Evolutionary conservation across 1,140 invertebrate species (phyloP), one percentile per base, ranked within the genome.

Genomic region (Camponotus floridanus): DNA sequence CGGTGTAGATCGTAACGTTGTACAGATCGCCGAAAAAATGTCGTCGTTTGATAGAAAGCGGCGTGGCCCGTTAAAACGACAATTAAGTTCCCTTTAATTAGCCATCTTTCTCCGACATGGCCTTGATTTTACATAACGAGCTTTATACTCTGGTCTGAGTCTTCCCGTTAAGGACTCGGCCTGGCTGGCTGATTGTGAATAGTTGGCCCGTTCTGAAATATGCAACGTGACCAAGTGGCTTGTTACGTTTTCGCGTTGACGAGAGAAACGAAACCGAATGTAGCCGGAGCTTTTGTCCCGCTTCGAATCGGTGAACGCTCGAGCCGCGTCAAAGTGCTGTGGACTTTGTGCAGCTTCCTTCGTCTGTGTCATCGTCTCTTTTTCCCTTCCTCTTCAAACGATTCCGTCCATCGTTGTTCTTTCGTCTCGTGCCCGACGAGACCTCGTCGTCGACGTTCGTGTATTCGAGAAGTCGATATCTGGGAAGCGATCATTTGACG

Each of bases 191-290:
- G 61, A 33, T 33, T 26, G 26, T 26, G 45, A 31, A 13, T 65
- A 36, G 61, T 51, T 80, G 45, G 78, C 57, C 36, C 33, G n/a
- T 68, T 90, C 42, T 79, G 74, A 91, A 91, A 91, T 92, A 92
- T 92, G 87, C 89, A 92, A 91, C 87, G 87, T 91, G 89, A 86
- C 85, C 87, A 92, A 92, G 91, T 91, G 86, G 80, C 91, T 92
- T 89, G 89, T 92, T 92, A 91, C 86, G 87, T 91, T 91, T 90
- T 79, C 85, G 79, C 83, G 55, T 87, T 89, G 33, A 64, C 71
- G 70, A 87, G 70, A 87, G 88, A 87, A 85, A 90, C 76, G 90
- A 89, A 91, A 90, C 78, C 51, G 74, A 87, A 86, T 71, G 76
- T 48, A 64, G 70, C 59, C 71, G 31, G 68, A 80, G 48, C 65